These are phyloP conservation scores for Tamias sibiricus DNA, from an alignment of 2,113 vertebrate species.

Conservation along the genomic window DNA sequence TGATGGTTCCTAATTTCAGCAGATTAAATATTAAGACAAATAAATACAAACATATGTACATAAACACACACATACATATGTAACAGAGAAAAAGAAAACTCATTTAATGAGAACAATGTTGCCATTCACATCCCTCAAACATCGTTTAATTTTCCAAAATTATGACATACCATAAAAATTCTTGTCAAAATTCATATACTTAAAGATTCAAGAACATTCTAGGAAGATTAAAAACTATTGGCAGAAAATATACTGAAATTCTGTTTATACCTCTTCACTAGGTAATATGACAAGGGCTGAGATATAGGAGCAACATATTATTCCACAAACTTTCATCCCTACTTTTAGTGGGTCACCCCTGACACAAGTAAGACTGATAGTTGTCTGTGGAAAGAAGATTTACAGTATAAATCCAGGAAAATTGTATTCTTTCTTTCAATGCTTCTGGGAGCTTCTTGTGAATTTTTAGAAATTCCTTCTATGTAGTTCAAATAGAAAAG, in stretches of 20 bases:
- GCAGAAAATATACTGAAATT: neutral
- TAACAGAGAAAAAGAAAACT: neutral
- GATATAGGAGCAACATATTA: neutral
- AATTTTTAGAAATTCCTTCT: constrained; percentile 53
- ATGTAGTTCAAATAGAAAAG: constrained; percentile 33
- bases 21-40: neutral
- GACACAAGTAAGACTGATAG: neutral
- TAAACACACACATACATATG: neutral
- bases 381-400: constrained; percentile 47
- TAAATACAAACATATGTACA: neutral
- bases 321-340: constrained; percentile 42
- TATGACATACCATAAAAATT: neutral
- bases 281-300: neutral
- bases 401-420: constrained; percentile 28
- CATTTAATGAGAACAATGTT: neutral
- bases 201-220: neutral
- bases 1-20: neutral
- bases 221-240: neutral
- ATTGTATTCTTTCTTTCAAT: constrained; percentile 43
- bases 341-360: neutral
- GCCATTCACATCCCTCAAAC: neutral
- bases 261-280: neutral
- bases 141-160: neutral
- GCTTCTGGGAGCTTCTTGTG: neutral
- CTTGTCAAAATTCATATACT: neutral